Percentiles rank a stretch among this genome's conserved stretches.
These are phyloP conservation scores for Blastobasis lacticolella DNA, from an alignment of 2,888 invertebrate species.

Conservation along the genomic window DNA sequence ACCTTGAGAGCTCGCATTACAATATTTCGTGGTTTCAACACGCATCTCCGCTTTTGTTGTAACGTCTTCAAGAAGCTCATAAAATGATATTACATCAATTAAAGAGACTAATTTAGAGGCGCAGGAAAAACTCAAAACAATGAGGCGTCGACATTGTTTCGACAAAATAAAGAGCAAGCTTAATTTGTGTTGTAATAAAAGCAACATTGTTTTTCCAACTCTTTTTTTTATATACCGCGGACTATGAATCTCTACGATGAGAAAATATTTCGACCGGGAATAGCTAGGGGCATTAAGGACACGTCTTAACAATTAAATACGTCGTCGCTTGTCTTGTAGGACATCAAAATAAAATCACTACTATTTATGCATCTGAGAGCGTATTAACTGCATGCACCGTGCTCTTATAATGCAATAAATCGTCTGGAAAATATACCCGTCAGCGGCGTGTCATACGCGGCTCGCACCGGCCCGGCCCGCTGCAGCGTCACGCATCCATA, in stretches of 20 bases:
- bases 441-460: conserved; percentile 65
- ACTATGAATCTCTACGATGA: conserved; percentile 36
- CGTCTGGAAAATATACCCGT: conserved; percentile 72
- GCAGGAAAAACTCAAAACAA: conserved; percentile 66
- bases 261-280: conserved; percentile 53
- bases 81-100: conserved; percentile 67
- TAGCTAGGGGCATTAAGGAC: conserved; percentile 49
- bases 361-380: conserved; percentile 68
- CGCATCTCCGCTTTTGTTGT: conserved; percentile 63
- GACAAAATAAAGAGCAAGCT: conserved; percentile 56
- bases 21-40: conserved; percentile 62
- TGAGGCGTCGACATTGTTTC: conserved; percentile 54
- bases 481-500: conserved; percentile 39
- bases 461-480: conserved; percentile 35
- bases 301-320: conserved; percentile 62
- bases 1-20: conserved; percentile 44
- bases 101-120: conserved; percentile 59
- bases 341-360: conserved; percentile 72
- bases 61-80: conserved; percentile 61
- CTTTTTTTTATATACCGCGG: conserved; percentile 18
- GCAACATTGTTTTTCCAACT: not conserved
- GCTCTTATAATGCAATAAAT: conserved; percentile 72
- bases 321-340: conserved; percentile 68
- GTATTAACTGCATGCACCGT: conserved; percentile 61
- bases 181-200: conserved; percentile 34